Evolutionary conservation across 2,113 vertebrate species (phyloP).

Genomic region (Leptocoma aspasia): DNA sequence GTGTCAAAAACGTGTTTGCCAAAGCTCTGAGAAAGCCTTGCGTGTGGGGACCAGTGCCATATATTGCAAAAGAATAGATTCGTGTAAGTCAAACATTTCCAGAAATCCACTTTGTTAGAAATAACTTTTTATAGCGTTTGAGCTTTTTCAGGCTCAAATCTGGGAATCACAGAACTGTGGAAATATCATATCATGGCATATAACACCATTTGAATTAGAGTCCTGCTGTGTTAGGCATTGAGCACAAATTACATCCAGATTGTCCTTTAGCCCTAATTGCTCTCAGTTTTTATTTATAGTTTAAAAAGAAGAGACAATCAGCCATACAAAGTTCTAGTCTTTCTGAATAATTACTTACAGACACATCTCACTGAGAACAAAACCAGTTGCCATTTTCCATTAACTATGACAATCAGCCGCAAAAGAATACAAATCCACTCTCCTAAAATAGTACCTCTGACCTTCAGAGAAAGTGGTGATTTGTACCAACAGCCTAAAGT

Average conservation of each 20-base stretch:
- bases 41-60: not conserved
- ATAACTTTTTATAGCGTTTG: not conserved
- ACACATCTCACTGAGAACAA: constrained; percentile 25
- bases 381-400: constrained; percentile 41
- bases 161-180: constrained; percentile 4
- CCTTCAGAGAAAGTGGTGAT: not conserved
- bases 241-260: constrained; percentile 53
- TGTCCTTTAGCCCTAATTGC: constrained; percentile 58
- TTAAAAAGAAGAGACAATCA: constrained; percentile 22
- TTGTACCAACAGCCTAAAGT: not conserved
- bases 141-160: constrained; percentile 1
- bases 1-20: not conserved
- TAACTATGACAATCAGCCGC: not conserved
- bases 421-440: not conserved
- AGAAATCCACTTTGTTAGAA: not conserved
- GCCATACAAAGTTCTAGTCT: not conserved
- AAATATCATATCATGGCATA: constrained; percentile 34
- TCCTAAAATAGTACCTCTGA: not conserved
- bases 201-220: constrained; percentile 36
- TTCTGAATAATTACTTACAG: constrained; percentile 59
- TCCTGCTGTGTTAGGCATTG: constrained; percentile 43
- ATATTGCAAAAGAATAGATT: not conserved
- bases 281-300: constrained; percentile 49
- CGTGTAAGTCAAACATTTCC: not conserved
- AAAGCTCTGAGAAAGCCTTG: not conserved